Percentiles rank a stretch among this genome's conserved stretches.
Evolutionary conservation across 2,888 invertebrate genomes (phyloP).

Genomic region (Chaetogeoica ovagalla): DNA sequence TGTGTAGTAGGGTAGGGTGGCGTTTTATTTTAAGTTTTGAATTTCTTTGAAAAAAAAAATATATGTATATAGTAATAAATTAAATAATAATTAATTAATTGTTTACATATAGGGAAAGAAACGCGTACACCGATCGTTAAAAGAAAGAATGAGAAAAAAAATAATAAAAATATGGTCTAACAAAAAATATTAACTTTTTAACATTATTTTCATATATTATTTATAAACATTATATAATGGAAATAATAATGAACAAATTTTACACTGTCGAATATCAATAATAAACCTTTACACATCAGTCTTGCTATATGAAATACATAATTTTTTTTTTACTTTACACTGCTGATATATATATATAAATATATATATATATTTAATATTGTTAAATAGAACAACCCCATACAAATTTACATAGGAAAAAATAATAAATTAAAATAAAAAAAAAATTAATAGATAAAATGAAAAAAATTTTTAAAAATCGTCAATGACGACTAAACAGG

Average conservation of each 20-base stretch:
- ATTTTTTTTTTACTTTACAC: constrained; percentile 34
- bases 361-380: constrained; percentile 1
- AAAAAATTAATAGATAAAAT: neutral
- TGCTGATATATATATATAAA: constrained; percentile 6
- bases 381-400: constrained; percentile 22
- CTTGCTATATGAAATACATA: constrained; percentile 47
- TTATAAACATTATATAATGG: constrained; percentile 44
- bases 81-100: no score
- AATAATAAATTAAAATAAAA: constrained; percentile 24
- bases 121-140: constrained; percentile 21
- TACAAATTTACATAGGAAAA: constrained; percentile 48
- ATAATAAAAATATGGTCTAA: neutral
- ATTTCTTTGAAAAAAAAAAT: neutral
- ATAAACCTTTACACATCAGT: constrained; percentile 49
- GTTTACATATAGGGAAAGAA: no score
- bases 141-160: constrained; percentile 23
- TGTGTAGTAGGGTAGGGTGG: no score
- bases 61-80: no score
- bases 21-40: no score
- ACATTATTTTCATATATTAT: constrained; percentile 46
- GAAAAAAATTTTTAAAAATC: constrained; percentile 1
- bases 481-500: constrained; percentile 2
- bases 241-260: constrained; percentile 50
- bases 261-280: constrained; percentile 47
- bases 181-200: constrained; percentile 43